Percentiles rank a stretch among this genome's conserved stretches.
These are phyloP conservation scores for Pandion haliaetus DNA, from an alignment of 2,113 vertebrate genomes.

Conservation along the genomic window DNA sequence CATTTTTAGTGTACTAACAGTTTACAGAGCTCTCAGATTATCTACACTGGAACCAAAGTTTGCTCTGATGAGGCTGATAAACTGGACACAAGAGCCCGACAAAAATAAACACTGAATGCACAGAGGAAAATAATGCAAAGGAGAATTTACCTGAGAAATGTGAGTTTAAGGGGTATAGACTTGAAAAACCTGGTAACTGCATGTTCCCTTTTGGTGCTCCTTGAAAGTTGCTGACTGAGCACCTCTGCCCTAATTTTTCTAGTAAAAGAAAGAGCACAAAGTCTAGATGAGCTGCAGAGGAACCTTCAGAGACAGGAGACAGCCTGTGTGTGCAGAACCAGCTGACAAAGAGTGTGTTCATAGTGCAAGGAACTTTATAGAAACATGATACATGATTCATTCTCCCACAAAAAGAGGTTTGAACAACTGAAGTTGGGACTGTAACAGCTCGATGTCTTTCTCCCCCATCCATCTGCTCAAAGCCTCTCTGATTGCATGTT, in stretches of 20 bases:
- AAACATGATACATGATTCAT: constrained; percentile 42
- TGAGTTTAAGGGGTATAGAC: neutral
- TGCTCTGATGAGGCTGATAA: neutral
- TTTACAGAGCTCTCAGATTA: neutral
- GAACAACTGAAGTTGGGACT: constrained; percentile 59
- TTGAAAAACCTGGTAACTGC: neutral
- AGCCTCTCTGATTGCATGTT: constrained; percentile 54
- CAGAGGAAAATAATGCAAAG: neutral
- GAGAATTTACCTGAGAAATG: neutral
- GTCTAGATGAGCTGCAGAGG: neutral
- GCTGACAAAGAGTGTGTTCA: neutral
- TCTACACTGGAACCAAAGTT: neutral
- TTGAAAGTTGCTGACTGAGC: neutral
- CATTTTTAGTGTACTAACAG: neutral
- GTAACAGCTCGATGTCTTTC: constrained; percentile 55
- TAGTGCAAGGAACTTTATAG: constrained; percentile 33
- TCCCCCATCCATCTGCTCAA: constrained; percentile 65
- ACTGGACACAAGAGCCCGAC: neutral
- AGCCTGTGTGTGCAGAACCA: neutral
- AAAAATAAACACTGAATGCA: neutral
- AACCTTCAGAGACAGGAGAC: neutral
- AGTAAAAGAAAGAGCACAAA: neutral
- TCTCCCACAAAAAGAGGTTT: constrained; percentile 48
- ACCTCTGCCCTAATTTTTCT: neutral
- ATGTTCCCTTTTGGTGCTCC: neutral